Conservation (phyloP, 2,888 invertebrate species). For the Sarcophaga rosellei region DNA sequence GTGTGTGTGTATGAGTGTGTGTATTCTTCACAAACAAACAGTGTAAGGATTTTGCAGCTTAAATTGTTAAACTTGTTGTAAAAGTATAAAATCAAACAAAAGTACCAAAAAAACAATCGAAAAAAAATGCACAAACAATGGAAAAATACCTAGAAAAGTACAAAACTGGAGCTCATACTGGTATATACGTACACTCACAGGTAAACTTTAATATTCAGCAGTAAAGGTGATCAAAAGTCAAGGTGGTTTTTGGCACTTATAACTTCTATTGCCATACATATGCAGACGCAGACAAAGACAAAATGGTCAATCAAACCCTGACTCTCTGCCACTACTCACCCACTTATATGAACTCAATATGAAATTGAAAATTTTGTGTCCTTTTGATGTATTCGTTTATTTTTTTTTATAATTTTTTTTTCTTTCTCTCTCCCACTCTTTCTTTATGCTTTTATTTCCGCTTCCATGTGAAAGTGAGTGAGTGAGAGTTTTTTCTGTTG, state of each 20-base stretch:
- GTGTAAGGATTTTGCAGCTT: constrained; percentile 76
- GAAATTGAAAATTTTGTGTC: constrained; percentile 57
- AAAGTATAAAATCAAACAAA: constrained; percentile 78
- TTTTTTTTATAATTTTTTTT: constrained; percentile 3
- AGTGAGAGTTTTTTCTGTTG: constrained; percentile 47
- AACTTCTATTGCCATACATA: constrained; percentile 6
- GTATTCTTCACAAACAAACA: constrained; percentile 54
- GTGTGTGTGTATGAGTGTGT: not conserved
- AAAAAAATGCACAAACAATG: constrained; percentile 12
- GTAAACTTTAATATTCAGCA: constrained; percentile 24
- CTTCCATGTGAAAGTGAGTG: not conserved
- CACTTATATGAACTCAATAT: not conserved
- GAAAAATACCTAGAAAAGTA: constrained; percentile 15
- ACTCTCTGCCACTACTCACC: not conserved
- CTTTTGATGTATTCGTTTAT: constrained; percentile 52
- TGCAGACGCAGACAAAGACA: not conserved
- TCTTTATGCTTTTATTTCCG: not conserved
- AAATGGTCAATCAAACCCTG: not conserved
- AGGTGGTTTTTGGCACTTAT: constrained; percentile 46
- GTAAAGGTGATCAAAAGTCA: constrained; percentile 60
- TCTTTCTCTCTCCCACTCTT: not conserved
- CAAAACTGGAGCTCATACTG: not conserved
- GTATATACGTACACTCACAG: not conserved
- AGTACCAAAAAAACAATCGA: constrained; percentile 22
- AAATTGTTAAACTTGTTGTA: constrained; percentile 76